A percentile compares a stretch with the other conserved stretches of the same genome.
These are phyloP conservation scores for Acanthopagrus latus DNA, from an alignment of 2,797 vertebrate species.

Conservation along the genomic window DNA sequence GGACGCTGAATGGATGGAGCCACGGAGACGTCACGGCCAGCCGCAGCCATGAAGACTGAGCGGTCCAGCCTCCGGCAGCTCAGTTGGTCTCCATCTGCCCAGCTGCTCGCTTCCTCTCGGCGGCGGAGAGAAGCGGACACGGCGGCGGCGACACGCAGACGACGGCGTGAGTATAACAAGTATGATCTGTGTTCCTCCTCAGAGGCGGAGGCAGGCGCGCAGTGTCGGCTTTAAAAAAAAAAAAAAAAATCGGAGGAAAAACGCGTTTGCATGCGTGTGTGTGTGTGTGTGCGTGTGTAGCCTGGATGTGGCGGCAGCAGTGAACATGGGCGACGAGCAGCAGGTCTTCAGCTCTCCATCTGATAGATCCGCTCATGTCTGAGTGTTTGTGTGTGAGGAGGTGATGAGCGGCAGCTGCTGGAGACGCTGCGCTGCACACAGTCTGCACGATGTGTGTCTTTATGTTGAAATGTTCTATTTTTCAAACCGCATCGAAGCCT, in stretches of 20 bases:
- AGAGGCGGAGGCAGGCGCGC: not conserved
- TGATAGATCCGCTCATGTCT: not conserved
- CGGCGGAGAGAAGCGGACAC: constrained; percentile 47
- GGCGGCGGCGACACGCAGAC: not conserved
- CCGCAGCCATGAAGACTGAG: constrained; percentile 85
- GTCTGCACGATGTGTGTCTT: not conserved
- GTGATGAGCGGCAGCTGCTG: constrained; percentile 1
- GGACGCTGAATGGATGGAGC: constrained; percentile 90
- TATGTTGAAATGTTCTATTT: not conserved
- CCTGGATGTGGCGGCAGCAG: too few species aligned
- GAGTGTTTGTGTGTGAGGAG: constrained; percentile 1
- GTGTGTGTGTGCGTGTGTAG: not conserved
- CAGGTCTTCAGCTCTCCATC: constrained; percentile 26
- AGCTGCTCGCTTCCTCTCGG: constrained; percentile 55
- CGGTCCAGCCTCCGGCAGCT: constrained; percentile 74
- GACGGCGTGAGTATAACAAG: constrained; percentile 79
- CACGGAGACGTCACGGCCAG: constrained; percentile 88
- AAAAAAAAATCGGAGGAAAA: constrained; percentile 1
- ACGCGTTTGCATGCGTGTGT: constrained; percentile 42
- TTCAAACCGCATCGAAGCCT: not conserved
- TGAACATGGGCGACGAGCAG: constrained; percentile 37
- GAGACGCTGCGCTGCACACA: constrained; percentile 22
- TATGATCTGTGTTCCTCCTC: constrained; percentile 22
- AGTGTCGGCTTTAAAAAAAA: not conserved
- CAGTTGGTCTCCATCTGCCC: constrained; percentile 71